Evolutionary conservation across 2,113 vertebrate genomes (phyloP), one percentile per base, ranked within the genome.

Genomic region (Peromyscus maniculatus): DNA sequence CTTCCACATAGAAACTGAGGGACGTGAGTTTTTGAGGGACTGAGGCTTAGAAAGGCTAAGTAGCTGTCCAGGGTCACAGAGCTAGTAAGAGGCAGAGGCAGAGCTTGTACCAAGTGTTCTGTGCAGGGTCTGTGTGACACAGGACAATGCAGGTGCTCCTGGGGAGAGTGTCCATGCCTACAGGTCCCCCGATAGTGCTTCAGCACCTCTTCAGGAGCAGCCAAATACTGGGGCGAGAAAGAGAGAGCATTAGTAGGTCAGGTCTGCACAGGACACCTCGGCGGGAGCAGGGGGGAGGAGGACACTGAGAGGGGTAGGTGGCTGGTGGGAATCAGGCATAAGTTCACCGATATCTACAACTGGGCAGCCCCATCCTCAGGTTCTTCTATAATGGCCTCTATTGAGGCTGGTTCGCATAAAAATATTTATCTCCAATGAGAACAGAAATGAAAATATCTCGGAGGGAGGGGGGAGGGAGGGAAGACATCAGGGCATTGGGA

Each of bases 221-320:
- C 95, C 89, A 89, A 62, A 66, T 93, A 84, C 92, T 67, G 69
- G 39, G 43, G 82, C 19, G 43, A 93, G 78, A 96, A 84, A 98
- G 91, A 91, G 91, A 80, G 97, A 97, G 93, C 94, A 96, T 97
- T 98, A 97, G 95, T 97, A 97, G 98, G 98, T 97, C 98, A 98
- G 79, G 95, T 97, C 95, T 96, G 71, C 97, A 84, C 97, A 95
- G 97, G 98, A 94, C 74, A 86, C 66, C 97, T 97, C 97, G 93
- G 97, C 69, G 55, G 97, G 96, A 90, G 92, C 43, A 13, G n/a
- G 62, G 57, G 72, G 71, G n/a, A 64, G 69, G 82, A 71, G 79
- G 93, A 72, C 16, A 49, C 67, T 59, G 72, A 66, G 57, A 67
- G 82, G 74, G 75, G 75, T 9, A 16, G 26, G 43, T 36, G 52